phyloP scores from a whole-genome alignment of 1,140 invertebrate species.

The Orchesella cincta region DNA sequence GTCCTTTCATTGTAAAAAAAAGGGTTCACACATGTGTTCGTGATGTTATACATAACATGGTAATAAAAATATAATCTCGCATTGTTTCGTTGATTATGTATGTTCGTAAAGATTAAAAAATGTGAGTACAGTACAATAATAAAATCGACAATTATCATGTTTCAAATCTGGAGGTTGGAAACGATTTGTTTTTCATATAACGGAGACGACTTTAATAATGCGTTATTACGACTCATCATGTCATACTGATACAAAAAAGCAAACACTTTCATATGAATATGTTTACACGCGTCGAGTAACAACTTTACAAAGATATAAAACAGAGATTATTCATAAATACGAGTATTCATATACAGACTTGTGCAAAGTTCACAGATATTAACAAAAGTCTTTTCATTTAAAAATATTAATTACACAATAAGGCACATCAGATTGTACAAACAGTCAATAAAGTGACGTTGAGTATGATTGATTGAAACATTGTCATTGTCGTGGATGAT shows the following conservation, averaged over 20 bases:
- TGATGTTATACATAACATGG: constrained; percentile 24
- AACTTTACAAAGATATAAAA: constrained; percentile 17
- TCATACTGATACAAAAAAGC: neutral
- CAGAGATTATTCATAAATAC: constrained; percentile 11
- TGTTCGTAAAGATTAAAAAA: neutral
- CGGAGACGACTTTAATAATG: neutral
- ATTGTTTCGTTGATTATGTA: neutral
- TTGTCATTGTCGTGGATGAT: neutral
- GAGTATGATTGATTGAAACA: neutral
- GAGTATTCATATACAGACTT: neutral
- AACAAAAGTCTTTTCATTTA: neutral
- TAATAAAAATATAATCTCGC: constrained; percentile 17
- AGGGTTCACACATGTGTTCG: constrained; percentile 11
- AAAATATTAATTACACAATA: constrained; percentile 23
- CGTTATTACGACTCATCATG: neutral
- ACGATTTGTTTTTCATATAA: neutral
- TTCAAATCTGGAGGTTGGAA: neutral
- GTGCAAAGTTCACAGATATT: neutral
- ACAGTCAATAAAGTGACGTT: constrained; percentile 7
- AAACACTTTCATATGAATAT: neutral
- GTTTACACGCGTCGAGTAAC: neutral
- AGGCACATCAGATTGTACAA: constrained; percentile 23
- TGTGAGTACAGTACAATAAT: constrained; percentile 22
- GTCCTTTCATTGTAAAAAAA: neutral
- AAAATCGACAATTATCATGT: neutral